Evolutionary conservation across 2,113 vertebrate genomes (phyloP), one percentile per base, ranked within the genome.

Genomic region (Cepphus grylle): DNA sequence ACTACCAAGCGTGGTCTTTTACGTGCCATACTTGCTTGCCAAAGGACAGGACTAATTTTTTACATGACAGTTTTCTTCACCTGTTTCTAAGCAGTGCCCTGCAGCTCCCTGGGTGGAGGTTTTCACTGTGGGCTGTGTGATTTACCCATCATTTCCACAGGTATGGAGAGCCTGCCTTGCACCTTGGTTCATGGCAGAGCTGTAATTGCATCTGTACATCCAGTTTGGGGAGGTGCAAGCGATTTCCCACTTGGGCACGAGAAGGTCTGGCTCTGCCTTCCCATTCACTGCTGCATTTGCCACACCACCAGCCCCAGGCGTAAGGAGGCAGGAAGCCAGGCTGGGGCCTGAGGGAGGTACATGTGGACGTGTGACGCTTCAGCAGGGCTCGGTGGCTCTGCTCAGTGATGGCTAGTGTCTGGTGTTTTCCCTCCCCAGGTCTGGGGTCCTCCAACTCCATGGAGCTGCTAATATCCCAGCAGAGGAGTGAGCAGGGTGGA

Each of bases 331-430:
- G 26, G 0, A 1, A 34, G 47, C n/a, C 40, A 27, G 53, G 12
- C 65, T 72, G 55, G 43, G 34, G 14, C 12, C 34, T 2, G 8
- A 5, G 21, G 20, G 38, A 55, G 43, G 32, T 3, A 8, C n/a
- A 5, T 2, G 38, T 36, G 36, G 17, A 8, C 1, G 0, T 4
- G 30, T 66, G 67, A 8, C 3, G 4, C 38, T 66, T 34, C 9
- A 2, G 26, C 13, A 14, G 36, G 32, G 26, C 23, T 61, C 3
- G 2, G 29, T 59, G 84, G 36, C 15, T 62, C 27, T 93, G 52
- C 3, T 21, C 9, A 9, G 53, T 53, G 50, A 12, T 55, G 19
- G 32, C 30, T 38, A n/a, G 38, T 2, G 5, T 22, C 7, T 73
- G 59, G 50, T 3, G 2, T 12, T 77, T 53, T 25, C 22, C 58